Base-by-base conservation (phyloP, 2,888 invertebrate species). In the Ctenicera cuprea region DNA sequence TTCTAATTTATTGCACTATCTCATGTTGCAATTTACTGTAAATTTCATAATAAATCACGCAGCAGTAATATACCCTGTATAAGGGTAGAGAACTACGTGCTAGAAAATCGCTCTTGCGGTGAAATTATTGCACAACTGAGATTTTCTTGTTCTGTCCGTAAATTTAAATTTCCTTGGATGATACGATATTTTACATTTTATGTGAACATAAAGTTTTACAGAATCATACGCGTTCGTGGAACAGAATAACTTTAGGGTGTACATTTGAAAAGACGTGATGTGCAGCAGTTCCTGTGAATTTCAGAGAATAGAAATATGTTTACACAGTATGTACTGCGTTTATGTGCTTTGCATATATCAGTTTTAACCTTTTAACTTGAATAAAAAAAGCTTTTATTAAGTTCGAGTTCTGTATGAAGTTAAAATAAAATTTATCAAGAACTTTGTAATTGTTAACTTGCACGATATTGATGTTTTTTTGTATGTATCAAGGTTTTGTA, bases 151-250 rank as follows among this genome's bases (percentile, higher is more conserved):
- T 9, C 18, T 16, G 20, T 48, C 14, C 48, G 48, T 48, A 48
- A 48, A 48, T 48, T 48, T 48, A 48, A n/a, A 48, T 16, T 48
- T 48, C 18, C 48, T 14, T 8, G 48, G 18, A 48, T 18, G 48
- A 16, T 48, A 16, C n/a, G 16, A 45, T 5, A n/a, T 45, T 14
- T 7, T 45, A 14, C 16, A 48, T 48, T 48, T 48, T 16, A 9
- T 18, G 16, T 3, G 18, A 8, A 11, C 18, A 18, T 11, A 11
- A 16, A 11, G 2, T 48, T 48, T 48, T 48, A 16, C 48, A 16
- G 18, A 18, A 16, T 48, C 48, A 9, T 48, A 48, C 18, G 8
- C 11, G 48, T 48, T 48, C 48, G 16, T 18, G 18, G 16, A 16
- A 48, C 9, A 20, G 33, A 48, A 48, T 48, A 16, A 9, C 20